phyloP scores from a whole-genome alignment of 2,113 vertebrate species.

The Cololabis saira region DNA sequence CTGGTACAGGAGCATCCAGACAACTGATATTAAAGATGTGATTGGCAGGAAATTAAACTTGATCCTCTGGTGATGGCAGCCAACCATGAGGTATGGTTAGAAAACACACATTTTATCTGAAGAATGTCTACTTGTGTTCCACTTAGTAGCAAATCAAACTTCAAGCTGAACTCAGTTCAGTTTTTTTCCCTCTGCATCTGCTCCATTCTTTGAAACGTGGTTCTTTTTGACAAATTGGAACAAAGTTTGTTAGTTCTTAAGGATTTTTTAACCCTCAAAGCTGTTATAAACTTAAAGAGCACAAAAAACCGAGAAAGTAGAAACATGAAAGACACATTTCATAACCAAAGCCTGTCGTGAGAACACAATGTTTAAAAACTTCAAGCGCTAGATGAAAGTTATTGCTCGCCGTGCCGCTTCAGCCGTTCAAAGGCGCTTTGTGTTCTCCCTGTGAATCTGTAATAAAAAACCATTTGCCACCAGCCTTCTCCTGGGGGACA shows the following conservation, averaged over 20 bases:
- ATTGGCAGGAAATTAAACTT: background rate
- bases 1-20: background rate
- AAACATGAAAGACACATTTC: too few species aligned
- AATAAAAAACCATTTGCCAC: conserved; percentile 37
- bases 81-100: background rate
- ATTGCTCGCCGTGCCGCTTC: background rate
- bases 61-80: background rate
- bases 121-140: background rate
- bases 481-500: conserved; percentile 17
- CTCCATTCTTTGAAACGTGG: background rate
- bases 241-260: too few species aligned
- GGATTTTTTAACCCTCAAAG: too few species aligned
- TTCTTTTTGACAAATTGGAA: too few species aligned
- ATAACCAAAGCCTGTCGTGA: too few species aligned
- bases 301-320: too few species aligned
- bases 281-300: too few species aligned
- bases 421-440: conserved; percentile 24
- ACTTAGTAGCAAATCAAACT: background rate
- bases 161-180: background rate
- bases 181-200: background rate
- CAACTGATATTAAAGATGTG: background rate
- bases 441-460: conserved; percentile 18
- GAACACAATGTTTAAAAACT: background rate
- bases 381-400: background rate
- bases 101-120: background rate